phyloP scores from a whole-genome alignment of 2,797 vertebrate species.

The Acomys russatus region DNA sequence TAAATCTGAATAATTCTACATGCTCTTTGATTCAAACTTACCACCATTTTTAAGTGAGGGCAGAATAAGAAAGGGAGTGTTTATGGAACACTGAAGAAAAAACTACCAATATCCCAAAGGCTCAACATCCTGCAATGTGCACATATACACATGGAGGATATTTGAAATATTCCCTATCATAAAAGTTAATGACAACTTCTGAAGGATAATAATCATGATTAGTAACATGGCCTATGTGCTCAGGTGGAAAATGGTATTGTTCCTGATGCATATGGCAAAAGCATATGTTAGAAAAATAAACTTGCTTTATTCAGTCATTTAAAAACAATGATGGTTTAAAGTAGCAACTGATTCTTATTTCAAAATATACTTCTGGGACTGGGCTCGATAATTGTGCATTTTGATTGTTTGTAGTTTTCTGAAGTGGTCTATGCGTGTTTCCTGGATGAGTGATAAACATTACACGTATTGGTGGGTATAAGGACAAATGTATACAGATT shows the following conservation, averaged over 20 bases:
- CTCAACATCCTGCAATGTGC: neutral
- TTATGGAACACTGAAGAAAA: neutral
- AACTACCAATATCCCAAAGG: neutral
- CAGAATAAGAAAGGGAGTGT: neutral
- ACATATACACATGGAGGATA: neutral
- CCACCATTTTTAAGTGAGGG: neutral
- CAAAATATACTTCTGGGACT: neutral
- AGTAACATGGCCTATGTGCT: neutral
- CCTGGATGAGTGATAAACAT: neutral
- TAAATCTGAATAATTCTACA: conserved; percentile 10
- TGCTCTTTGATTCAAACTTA: neutral
- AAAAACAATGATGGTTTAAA: conserved; percentile 11
- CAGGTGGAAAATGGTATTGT: neutral
- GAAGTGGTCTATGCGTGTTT: neutral
- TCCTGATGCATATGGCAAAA: neutral
- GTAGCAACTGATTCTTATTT: neutral
- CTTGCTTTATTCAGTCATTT: neutral
- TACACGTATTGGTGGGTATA: neutral
- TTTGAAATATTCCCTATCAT: neutral
- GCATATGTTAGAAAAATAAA: neutral
- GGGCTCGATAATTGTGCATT: neutral
- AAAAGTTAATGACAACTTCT: neutral
- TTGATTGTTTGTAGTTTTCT: neutral
- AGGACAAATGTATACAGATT: neutral
- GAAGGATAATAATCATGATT: neutral